Evolutionary conservation across 2,113 vertebrate genomes (phyloP), one percentile per base, ranked within the genome.

Genomic region (Tyrannus savana): DNA sequence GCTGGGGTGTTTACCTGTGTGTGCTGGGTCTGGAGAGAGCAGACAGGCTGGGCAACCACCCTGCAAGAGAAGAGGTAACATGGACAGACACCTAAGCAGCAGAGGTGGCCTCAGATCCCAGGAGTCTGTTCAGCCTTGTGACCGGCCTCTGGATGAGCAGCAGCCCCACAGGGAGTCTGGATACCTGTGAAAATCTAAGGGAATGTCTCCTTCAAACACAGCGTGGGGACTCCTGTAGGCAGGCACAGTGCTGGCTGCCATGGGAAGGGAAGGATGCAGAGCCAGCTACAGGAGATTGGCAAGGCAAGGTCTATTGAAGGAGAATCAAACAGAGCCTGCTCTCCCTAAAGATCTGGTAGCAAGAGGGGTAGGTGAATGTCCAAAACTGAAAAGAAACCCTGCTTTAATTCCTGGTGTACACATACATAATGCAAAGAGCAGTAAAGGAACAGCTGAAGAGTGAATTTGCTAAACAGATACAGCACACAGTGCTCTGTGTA

Each of bases 361-460:
- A 18, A 75, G 39, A 77, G 19, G n/a, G 44, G 33, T 39, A 71
- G 84, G 18, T 58, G 30, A 39, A 74, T 16, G 47, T 42, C 85
- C 88, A 49, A 59, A 63, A 59, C 0, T 35, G 46, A 60, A 84
- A 88, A 78, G 63, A 28, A 80, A 24, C 6, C 9, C 25, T 30
- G 10, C 47, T 90, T 74, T 75, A 73, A 71, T 79, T 93, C 67
- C 75, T 86, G 64, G 39, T 68, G 50, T 58, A 46, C 50, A 76
- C 30, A 64, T 53, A 31, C 56, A 23, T 30, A 63, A 84, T 67
- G 72, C 60, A 90, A 83, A 28, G 21, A 77, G 47, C 84, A 77
- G 90, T 49, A 83, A 63, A 80, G 46, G 77, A 91, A 10, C 56
- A 82, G 85, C 50, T 80, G 91, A 92, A 63, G 66, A 74, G 93